Conservation (phyloP, 2,113 vertebrate genomes). For the Pimephales promelas region DNA sequence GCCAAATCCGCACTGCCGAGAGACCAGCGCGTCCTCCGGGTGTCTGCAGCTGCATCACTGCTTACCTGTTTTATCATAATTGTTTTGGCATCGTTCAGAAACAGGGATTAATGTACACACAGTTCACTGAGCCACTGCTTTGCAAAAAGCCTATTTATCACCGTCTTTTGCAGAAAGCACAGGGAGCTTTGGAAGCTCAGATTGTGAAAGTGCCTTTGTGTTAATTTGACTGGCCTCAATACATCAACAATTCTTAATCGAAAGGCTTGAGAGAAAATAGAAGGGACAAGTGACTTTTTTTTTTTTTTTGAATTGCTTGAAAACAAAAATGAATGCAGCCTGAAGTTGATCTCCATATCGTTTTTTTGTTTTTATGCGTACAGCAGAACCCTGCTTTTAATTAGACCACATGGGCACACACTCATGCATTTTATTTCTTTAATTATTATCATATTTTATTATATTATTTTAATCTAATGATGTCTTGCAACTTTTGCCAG, state of each 20-base stretch:
- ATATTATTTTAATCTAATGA: conserved; percentile 3
- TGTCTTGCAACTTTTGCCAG: not conserved
- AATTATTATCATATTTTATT: conserved; percentile 13
- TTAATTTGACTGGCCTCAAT: conserved; percentile 8
- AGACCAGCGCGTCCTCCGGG: not conserved
- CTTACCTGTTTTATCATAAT: conserved; percentile 49
- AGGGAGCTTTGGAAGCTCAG: not conserved
- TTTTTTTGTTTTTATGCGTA: not conserved
- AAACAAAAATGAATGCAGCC: not conserved
- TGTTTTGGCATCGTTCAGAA: conserved; percentile 40
- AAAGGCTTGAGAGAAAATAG: not conserved
- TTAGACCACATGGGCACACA: conserved; percentile 45
- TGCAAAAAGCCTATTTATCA: conserved; percentile 26
- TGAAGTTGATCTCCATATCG: conserved; percentile 28
- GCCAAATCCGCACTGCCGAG: conserved; percentile 19
- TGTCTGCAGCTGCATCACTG: not conserved
- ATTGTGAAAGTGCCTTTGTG: not conserved
- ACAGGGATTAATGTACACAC: conserved; percentile 27
- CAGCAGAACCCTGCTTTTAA: conserved; percentile 11
- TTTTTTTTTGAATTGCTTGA: not conserved
- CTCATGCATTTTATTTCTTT: not conserved
- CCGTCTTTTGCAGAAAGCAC: not conserved
- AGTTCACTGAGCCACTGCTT: conserved; percentile 26
- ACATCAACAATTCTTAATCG: not conserved
- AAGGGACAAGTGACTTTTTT: not conserved